Conservation (phyloP, 2,113 vertebrate species). For the Calyptomena viridis region DNA sequence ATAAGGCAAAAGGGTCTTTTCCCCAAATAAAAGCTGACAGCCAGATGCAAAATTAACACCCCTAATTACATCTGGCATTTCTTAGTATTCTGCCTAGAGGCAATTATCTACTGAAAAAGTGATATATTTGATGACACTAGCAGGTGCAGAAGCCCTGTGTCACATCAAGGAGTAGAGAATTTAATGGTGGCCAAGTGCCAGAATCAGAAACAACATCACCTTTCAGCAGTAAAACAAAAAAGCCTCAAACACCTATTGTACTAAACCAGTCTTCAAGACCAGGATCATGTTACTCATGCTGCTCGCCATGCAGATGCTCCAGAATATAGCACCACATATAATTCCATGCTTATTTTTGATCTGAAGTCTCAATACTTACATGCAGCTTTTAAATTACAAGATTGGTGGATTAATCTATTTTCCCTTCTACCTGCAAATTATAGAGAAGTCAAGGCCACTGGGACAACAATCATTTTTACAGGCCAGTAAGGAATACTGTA, state of each 20-base stretch:
- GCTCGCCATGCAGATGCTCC: not conserved
- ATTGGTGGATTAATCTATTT: not conserved
- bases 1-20: not conserved
- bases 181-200: not conserved
- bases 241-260: not conserved
- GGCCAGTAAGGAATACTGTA: not conserved
- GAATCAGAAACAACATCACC: not conserved
- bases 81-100: not conserved
- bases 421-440: not conserved
- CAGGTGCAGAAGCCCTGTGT: not conserved
- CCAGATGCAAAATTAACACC: slow-evolving; percentile 2
- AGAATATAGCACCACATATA: not conserved
- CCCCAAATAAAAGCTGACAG: not conserved
- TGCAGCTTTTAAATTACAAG: not conserved
- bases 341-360: not conserved
- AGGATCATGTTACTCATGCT: not conserved
- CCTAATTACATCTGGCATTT: not conserved
- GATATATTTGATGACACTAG: not conserved
- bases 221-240: not conserved
- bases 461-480: not conserved
- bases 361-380: not conserved
- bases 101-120: not conserved
- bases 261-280: not conserved
- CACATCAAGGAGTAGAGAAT: not conserved
- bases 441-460: not conserved